These are phyloP conservation scores for Alethe castanea DNA, from an alignment of 2,113 vertebrate genomes.

Conservation along the genomic window DNA sequence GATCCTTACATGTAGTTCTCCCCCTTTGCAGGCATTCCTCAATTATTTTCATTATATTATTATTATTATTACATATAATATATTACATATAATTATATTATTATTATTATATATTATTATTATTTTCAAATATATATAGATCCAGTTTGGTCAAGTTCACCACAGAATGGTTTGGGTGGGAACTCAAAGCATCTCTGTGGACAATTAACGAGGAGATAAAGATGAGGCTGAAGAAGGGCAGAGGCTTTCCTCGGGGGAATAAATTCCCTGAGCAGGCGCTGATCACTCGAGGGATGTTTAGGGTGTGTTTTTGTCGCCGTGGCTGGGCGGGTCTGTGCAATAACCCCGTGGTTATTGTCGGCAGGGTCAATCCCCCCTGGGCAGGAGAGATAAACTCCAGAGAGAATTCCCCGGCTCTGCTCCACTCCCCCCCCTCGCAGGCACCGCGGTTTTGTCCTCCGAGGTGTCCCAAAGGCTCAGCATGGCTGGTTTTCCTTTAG, in stretches of 20 bases:
- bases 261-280: no score
- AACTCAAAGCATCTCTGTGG: background rate
- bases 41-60: no score
- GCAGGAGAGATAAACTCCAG: background rate
- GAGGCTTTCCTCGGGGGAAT: background rate
- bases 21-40: background rate
- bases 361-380: background rate
- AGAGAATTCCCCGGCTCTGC: background rate
- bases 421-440: fast-evolving
- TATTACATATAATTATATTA: no score
- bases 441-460: background rate
- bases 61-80: no score
- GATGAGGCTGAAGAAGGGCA: background rate
- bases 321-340: background rate
- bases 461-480: background rate
- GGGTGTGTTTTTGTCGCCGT: background rate
- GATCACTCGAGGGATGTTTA: fast-evolving
- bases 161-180: background rate
- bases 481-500: background rate
- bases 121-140: background rate
- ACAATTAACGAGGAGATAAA: background rate
- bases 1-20: background rate
- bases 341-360: background rate
- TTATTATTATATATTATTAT: no score
- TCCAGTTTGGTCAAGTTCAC: background rate